A percentile compares a stretch with the other conserved stretches of the same genome.
These are phyloP conservation scores for Dendronephthya gigantea DNA, from an alignment of 64 coral and sea anemone species.

Conservation along the genomic window DNA sequence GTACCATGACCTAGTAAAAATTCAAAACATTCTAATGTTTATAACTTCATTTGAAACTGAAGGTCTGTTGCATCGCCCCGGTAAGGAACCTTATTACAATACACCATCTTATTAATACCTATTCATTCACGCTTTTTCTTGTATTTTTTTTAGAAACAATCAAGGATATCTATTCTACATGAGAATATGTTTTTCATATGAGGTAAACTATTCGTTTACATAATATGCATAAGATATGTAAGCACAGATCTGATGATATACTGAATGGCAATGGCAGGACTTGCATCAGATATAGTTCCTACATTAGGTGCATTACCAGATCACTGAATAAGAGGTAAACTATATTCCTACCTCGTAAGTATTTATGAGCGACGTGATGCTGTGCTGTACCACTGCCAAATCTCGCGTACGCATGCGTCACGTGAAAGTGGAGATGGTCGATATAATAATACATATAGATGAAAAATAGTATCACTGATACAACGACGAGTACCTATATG, in stretches of 20 bases:
- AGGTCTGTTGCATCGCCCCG: not conserved
- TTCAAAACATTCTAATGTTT: not conserved
- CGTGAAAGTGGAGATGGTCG: slow-evolving; percentile 93
- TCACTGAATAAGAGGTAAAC: not conserved
- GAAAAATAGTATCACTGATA: slow-evolving; percentile 87
- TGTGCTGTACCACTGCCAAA: slow-evolving; percentile 74
- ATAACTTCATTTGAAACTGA: not conserved
- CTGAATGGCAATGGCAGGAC: no score
- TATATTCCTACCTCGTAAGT: slow-evolving; percentile 56
- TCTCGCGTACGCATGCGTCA: slow-evolving; percentile 70
- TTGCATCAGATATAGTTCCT: no score
- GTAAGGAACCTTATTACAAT: no score
- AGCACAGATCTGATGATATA: no score
- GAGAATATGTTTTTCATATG: no score
- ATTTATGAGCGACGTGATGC: slow-evolving; percentile 93
- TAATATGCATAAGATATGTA: no score
- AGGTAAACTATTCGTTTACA: no score
- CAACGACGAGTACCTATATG: slow-evolving; percentile 59
- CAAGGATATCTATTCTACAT: no score
- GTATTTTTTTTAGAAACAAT: no score
- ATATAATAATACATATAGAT: slow-evolving; percentile 97
- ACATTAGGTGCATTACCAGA: no score
- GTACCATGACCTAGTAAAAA: slow-evolving; percentile 54
- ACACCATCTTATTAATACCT: no score
- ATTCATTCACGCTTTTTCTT: no score